Evolutionary conservation across 2,797 vertebrate genomes (phyloP), one percentile per base, ranked within the genome.

Genomic region (Protonibea diacanthus): DNA sequence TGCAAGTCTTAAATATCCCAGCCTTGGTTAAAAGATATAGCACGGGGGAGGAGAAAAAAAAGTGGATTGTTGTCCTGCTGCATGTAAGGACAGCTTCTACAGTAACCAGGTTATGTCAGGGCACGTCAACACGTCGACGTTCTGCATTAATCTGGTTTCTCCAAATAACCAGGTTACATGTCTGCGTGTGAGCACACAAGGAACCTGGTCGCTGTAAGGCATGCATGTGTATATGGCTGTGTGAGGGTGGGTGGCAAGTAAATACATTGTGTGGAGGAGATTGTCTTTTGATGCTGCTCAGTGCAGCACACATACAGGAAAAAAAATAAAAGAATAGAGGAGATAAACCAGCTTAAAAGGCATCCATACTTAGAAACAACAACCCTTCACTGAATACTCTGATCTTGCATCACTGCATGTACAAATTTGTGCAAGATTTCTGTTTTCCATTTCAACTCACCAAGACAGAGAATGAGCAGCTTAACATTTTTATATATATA

Each of bases 171-270:
- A 76, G 53, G 29, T 78, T 81, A 79, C 47, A 77, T 70, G 69
- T 77, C 73, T 69, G 44, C 33, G 82, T 85, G 71, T 55, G 59
- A 70, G 82, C 49, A 78, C 51, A 83, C 58, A 57, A 47, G 23
- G 60, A 84, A 49, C 27, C 42, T 2, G 48, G 71, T 52, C 2
- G 55, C 84, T 81, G 56, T 45, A 67, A 65, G 81, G 79, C 76
- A 60, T 81, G 72, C 62, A 38, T 79, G 71, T 65, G 78, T 83
- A 40, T 77, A 69, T n/a, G 65, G 73, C 64, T 67, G 75, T 78
- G 79, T 86, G 84, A 76, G 84, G 84, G 89, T 74, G 82, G 78
- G 64, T 75, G 69, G 69, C 59, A 23, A 57, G 63, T 68, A 80
- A 74, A 83, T 83, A 80, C 44, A 44, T 74, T 71, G 69, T 74